Conservation (phyloP, 2,797 vertebrate genomes). For the Gymnothorax javanicus region DNA sequence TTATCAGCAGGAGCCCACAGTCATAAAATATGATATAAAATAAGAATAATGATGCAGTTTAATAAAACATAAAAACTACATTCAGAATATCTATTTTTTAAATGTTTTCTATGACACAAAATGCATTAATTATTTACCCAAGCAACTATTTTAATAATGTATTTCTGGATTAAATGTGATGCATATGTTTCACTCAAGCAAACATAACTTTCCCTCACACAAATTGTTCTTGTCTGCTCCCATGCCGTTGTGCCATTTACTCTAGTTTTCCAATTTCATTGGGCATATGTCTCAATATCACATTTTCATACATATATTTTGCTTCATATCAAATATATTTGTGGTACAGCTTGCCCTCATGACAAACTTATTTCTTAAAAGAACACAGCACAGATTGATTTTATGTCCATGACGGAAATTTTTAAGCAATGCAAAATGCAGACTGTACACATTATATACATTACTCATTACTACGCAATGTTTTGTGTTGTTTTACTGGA, state of each 20-base stretch:
- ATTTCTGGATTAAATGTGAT: conserved; percentile 38
- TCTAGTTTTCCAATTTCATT: conserved; percentile 20
- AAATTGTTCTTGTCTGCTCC: conserved; percentile 38
- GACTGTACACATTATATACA: conserved; percentile 26
- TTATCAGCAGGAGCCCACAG: background rate
- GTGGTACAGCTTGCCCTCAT: too few species aligned
- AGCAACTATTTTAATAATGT: conserved; percentile 19
- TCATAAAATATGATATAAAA: background rate
- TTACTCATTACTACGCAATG: too few species aligned
- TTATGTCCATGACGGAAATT: background rate
- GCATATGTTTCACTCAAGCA: conserved; percentile 55
- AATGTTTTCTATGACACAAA: conserved; percentile 38
- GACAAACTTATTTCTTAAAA: too few species aligned
- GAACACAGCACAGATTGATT: background rate
- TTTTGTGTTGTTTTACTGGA: background rate
- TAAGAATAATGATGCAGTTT: too few species aligned
- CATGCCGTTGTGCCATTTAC: conserved; percentile 4
- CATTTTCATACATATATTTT: conserved; percentile 40
- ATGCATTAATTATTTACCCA: conserved; percentile 17
- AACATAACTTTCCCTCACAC: conserved; percentile 17
- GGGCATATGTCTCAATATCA: conserved; percentile 40
- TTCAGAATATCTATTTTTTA: background rate
- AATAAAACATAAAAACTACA: too few species aligned
- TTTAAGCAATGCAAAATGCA: background rate
- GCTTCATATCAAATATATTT: conserved; percentile 37